Evolutionary conservation across 1,140 invertebrate species (phyloP), one percentile per base, ranked within the genome.

Genomic region (Bemisia tabaci): DNA sequence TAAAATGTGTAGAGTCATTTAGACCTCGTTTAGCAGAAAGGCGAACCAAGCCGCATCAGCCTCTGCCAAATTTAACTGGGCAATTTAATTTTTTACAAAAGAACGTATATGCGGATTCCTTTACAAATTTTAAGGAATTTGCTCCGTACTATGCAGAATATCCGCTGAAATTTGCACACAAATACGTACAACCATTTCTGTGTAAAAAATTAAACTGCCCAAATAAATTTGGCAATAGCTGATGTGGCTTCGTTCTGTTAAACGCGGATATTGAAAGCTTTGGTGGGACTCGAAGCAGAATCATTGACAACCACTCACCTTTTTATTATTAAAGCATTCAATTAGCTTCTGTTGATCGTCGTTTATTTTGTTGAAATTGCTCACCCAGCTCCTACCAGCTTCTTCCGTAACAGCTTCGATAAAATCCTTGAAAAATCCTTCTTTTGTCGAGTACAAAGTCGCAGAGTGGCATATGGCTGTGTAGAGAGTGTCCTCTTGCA

Each of bases 351-450:
- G 81, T 23, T 74, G 74, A 73, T 85, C 82, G 25, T 73, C 78
- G 61, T 75, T 76, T 5, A 82, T 70, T 65, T 80, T 78, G 1
- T 76, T 80, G 69, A 85, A 85, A 60, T 79, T 75, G 22, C 77
- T 71, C 23, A 84, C 76, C 83, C 83, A 85, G 63, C 73, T 72
- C 69, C 73, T 70, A 61, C 77, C 83, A 61, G 70, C 80, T 65
- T 68, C 75, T 66, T 76, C 73, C 5, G 69, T 73, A 2, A 83
- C 75, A 59, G 77, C 74, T 11, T 84, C 79, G 2, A 76, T 81
- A 68, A 84, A 84, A 62, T 82, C 78, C 48, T 78, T 74, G 68
- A 85, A 85, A 72, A 85, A 85, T 11, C 83, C 84, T 67, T 81
- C 79, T 67, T 76, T 77, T 26, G 83, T 79, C 9, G 83, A 82